Percentiles rank a stretch among this genome's conserved stretches.
Conservation (phyloP, 2,113 vertebrate species). For the Apteryx owenii region DNA sequence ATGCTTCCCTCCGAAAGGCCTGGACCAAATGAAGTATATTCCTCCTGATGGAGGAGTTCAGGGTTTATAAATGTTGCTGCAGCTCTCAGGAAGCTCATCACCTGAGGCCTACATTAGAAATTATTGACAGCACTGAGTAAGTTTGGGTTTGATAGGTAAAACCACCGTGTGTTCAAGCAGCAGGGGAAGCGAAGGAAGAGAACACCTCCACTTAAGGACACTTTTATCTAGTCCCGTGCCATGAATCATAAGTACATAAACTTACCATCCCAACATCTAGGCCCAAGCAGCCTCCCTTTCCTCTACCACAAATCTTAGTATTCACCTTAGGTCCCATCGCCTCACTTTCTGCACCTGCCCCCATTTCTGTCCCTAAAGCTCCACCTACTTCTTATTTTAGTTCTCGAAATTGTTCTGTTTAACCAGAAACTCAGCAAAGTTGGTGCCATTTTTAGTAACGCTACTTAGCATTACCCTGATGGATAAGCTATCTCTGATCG, state of each 20-base stretch:
- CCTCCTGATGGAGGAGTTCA: background rate
- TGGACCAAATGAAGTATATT: background rate
- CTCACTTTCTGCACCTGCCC: background rate
- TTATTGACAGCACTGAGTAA: background rate
- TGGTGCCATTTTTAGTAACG: rapidly evolving
- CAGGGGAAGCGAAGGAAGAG: background rate
- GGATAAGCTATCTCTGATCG: background rate
- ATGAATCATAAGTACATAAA: background rate
- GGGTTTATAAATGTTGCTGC: background rate
- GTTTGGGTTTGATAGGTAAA: background rate
- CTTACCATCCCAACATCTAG: background rate
- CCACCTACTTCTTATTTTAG: background rate
- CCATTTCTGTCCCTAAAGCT: background rate
- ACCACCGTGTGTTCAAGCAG: background rate
- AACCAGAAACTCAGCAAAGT: rapidly evolving
- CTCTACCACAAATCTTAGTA: background rate
- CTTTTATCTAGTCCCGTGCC: background rate
- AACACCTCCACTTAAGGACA: background rate
- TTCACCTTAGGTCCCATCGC: rapidly evolving
- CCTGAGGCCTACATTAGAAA: background rate
- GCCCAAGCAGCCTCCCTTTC: background rate
- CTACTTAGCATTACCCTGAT: rapidly evolving
- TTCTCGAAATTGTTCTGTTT: background rate
- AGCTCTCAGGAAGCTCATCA: background rate
- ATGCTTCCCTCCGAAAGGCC: background rate